A percentile compares a stretch with the other conserved stretches of the same genome.
Conservation (phyloP, 2,888 invertebrate genomes). For the Apoderus coryli region DNA sequence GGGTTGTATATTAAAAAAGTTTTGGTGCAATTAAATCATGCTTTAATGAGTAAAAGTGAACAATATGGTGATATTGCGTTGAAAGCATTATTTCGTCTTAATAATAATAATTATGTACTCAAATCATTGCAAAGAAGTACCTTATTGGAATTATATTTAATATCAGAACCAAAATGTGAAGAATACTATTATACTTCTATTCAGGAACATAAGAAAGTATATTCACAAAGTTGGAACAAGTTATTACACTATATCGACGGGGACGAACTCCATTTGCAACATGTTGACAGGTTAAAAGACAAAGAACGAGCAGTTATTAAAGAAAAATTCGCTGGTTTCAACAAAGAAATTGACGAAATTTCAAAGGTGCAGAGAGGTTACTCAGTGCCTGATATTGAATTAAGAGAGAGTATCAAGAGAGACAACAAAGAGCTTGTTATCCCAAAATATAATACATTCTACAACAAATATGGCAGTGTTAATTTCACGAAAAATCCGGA, state of each 20-base stretch:
- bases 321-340: slow-evolving; percentile 83
- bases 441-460: slow-evolving; percentile 72
- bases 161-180: slow-evolving; percentile 77
- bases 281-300: slow-evolving; percentile 60
- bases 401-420: slow-evolving; percentile 73
- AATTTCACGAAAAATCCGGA: slow-evolving; percentile 87
- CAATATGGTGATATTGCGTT: slow-evolving; percentile 77
- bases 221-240: slow-evolving; percentile 68
- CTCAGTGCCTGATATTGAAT: slow-evolving; percentile 83
- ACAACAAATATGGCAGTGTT: slow-evolving; percentile 55
- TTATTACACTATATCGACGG: slow-evolving; percentile 58
- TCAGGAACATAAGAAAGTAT: slow-evolving; percentile 63
- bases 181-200: slow-evolving; percentile 77
- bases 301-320: slow-evolving; percentile 75
- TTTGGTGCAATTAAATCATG: slow-evolving; percentile 77
- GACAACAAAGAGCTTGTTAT: slow-evolving; percentile 82
- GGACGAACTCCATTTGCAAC: slow-evolving; percentile 50
- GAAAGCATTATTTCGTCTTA: slow-evolving; percentile 79
- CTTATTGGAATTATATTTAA: slow-evolving; percentile 62
- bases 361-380: slow-evolving; percentile 74
- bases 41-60: slow-evolving; percentile 81
- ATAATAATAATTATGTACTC: slow-evolving; percentile 90
- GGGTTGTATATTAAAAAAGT: slow-evolving; percentile 79
- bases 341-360: slow-evolving; percentile 89
- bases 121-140: slow-evolving; percentile 79